Conservation (phyloP, 2,113 vertebrate species). For the Empidonax alnorum region DNA sequence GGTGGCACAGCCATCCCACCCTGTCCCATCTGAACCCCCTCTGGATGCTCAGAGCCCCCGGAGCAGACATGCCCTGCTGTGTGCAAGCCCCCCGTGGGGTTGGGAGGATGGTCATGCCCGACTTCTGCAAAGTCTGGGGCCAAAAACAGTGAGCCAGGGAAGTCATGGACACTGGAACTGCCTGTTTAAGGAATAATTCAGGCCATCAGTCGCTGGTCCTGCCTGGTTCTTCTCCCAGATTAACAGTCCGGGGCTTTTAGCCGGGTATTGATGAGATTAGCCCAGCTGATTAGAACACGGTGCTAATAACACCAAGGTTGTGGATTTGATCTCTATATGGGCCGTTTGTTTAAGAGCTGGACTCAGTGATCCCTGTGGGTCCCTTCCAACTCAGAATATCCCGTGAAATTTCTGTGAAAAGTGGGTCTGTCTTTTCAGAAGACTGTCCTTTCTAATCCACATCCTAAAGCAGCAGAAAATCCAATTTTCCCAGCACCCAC, state of each 20-base stretch:
- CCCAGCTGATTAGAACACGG: not conserved
- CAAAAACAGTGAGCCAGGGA: not conserved
- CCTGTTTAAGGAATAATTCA: not conserved
- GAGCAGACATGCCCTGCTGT: not conserved
- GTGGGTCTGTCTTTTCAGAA: not conserved
- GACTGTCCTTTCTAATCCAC: not conserved
- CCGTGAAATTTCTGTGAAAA: not conserved
- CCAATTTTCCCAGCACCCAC: not conserved
- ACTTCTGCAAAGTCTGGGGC: not conserved
- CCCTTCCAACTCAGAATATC: not conserved
- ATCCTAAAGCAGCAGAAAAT: not conserved
- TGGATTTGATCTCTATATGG: not conserved
- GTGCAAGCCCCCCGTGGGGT: fast-evolving
- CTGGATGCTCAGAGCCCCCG: fast-evolving
- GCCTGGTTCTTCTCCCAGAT: not conserved
- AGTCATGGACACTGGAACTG: not conserved
- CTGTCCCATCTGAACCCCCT: not conserved
- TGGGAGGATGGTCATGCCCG: not conserved
- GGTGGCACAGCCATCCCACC: not conserved
- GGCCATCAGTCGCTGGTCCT: not conserved
- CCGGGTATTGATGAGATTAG: not conserved
- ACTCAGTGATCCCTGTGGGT: not conserved
- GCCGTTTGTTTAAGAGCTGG: not conserved
- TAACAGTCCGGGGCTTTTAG: not conserved
- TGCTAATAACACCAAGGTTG: not conserved